Base-by-base conservation (phyloP, 1,140 invertebrate species). In the Physella acuta region DNA sequence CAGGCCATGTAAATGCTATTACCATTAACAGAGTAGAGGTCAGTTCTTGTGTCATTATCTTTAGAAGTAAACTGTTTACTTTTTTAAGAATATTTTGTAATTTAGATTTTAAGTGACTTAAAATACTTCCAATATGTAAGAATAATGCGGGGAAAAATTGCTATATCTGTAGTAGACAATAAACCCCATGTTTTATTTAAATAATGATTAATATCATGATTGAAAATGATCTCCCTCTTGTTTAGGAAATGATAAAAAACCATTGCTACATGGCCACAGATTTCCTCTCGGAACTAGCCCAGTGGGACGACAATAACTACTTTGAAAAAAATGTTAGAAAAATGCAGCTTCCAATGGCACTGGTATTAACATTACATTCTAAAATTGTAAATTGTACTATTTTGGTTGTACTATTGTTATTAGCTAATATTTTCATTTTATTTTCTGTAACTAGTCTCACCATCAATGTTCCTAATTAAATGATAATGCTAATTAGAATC, bases 11-110 rank as follows among this genome's bases (percentile, higher is more conserved):
- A 0, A 92, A 91, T 82, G 90, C 92, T 4, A 92, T 97, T 66
- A 94, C 93, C 3, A 88, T 92, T 73, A 93, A 90, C 72, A 88
- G 94, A 75, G 92, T 92, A 61, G 94, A 97, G 86, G 90, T 91
- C 84, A 71, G 74, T 63, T 8, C 33, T 61, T 14, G n/a, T n/a
- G n/a, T 56, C 16, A 60, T 28, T 33, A 31, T 31, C 14, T 16
- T 60, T 60, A 60, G 4, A 16, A 34, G 14, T 11, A 34, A 5
- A 5, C 4, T 56, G 14, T 56, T 56, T 14, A 28, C 26, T 56
- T 16, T 30, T 33, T 16, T n/a, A n/a, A n/a, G n/a, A n/a, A n/a
- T n/a, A n/a, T n/a, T n/a, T n/a, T n/a, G n/a, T n/a, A n/a, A n/a
- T n/a, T n/a, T n/a, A n/a, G n/a, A n/a, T n/a, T n/a, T n/a, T n/a